Base-by-base conservation (phyloP, 2,797 vertebrate genomes). In the Brotula barbata region DNA sequence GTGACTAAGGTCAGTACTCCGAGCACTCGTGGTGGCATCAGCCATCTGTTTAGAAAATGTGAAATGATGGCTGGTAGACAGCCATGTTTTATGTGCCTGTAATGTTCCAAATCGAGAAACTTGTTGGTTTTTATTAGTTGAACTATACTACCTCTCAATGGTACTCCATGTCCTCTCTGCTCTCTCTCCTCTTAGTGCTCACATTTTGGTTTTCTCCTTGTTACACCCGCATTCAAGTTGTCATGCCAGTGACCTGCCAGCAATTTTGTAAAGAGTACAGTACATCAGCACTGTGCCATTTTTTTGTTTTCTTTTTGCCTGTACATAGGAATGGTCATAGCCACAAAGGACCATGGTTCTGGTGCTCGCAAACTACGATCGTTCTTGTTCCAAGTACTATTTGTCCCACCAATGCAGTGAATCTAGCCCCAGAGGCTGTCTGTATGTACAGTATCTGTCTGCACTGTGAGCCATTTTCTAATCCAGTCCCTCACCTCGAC, bases 391-490 rank as follows among this genome's bases (percentile, higher is more conserved):
- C 53, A 10, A 57, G 70, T 43, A 14, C 48, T 44, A 23, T 56
- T 15, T 52, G 61, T 70, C 64, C 47, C 58, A 44, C 47, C 60
- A 12, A 1, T 37, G 47, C 55, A 40, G n/a, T 61, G 58, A 53
- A 39, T 52, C 20, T 15, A 69, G 74, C 72, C 58, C 40, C 48
- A 47, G 70, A 60, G 74, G 80, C 77, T 74, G 51, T 65, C 23
- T 1, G 62, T 53, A 47, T 75, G 58, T 64, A n/a, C n/a, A n/a
- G n/a, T n/a, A 53, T 84, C 48, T 34, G 39, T 90, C 95, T 92
- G 94, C 96, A 97, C 96, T 98, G 96, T 97, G 93, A 96, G 94
- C 95, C 94, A 94, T 95, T 89, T 76, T 48, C 25, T 25, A 64
- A 45, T 25, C 0, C 40, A 57, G 22, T 36, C 40, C 49, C 40